Evolutionary conservation across 2,888 invertebrate genomes (phyloP).

Genomic region (Drosophila histrio): DNA sequence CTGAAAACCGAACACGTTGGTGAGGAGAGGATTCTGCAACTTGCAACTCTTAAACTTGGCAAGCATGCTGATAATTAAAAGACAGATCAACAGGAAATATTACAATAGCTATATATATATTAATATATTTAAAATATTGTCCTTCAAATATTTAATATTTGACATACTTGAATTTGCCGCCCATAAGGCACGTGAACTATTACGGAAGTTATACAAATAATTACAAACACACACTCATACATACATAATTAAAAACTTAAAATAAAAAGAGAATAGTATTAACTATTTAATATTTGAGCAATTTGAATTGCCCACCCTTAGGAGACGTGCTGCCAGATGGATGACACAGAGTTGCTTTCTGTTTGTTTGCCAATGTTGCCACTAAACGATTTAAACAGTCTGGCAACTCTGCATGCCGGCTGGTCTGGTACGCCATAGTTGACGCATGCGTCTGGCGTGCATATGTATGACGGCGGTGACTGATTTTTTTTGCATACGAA

Average conservation of each 20-base stretch:
- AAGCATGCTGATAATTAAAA: not conserved
- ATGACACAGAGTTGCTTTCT: not conserved
- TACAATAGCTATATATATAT: not conserved
- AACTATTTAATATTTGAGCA: not conserved
- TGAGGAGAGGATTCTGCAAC: not conserved
- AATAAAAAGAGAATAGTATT: too few relatives aligned
- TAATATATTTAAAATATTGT: too few relatives aligned
- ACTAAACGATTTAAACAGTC: not conserved
- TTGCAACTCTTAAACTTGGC: not conserved
- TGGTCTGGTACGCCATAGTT: slow-evolving; percentile 37
- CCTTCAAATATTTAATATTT: too few relatives aligned
- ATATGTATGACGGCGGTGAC: slow-evolving; percentile 49
- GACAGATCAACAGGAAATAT: not conserved
- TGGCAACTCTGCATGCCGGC: slow-evolving; percentile 38
- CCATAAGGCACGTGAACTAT: too few relatives aligned
- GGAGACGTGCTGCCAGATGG: not conserved
- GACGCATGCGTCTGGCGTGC: slow-evolving; percentile 51
- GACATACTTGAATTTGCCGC: too few relatives aligned
- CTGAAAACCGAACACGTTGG: not conserved
- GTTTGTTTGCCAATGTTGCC: not conserved
- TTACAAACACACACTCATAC: not conserved
- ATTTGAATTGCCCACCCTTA: not conserved
- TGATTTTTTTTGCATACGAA: slow-evolving; percentile 60
- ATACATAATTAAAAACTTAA: not conserved
- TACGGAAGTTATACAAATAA: not conserved